Evolutionary conservation across 2,113 vertebrate species (phyloP).

Genomic region (Maccullochella peelii): DNA sequence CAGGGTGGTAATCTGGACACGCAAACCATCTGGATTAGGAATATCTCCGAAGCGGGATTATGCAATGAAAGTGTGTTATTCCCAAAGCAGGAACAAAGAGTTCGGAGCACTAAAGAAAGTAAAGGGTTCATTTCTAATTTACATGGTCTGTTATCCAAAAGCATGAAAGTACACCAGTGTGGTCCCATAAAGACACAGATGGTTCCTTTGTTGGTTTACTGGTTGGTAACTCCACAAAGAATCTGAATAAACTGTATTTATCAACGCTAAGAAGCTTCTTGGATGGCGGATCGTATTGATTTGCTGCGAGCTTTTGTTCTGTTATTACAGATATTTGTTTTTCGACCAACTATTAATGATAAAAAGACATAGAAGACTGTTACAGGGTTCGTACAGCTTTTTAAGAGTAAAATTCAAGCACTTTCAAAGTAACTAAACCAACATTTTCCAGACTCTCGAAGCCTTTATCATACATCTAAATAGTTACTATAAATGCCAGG

Average conservation of each 20-base stretch:
- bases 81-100: constrained; percentile 28
- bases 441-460: no score
- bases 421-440: no score
- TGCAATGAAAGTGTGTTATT: constrained; percentile 37
- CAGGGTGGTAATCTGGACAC: constrained; percentile 38
- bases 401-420: no score
- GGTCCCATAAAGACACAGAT: neutral
- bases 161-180: neutral
- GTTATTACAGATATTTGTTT: no score
- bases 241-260: neutral
- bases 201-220: neutral
- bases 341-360: no score
- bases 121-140: neutral
- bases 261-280: neutral
- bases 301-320: no score
- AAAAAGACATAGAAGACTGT: no score
- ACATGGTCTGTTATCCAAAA: neutral
- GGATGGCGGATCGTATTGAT: no score
- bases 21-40: constrained; percentile 49
- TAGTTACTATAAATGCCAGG: no score
- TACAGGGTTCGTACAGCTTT: no score
- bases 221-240: neutral
- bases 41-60: constrained; percentile 39
- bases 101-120: neutral
- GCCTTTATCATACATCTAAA: no score